These are phyloP conservation scores for Hystrix cristata DNA, from an alignment of 2,113 vertebrate species.

Conservation along the genomic window DNA sequence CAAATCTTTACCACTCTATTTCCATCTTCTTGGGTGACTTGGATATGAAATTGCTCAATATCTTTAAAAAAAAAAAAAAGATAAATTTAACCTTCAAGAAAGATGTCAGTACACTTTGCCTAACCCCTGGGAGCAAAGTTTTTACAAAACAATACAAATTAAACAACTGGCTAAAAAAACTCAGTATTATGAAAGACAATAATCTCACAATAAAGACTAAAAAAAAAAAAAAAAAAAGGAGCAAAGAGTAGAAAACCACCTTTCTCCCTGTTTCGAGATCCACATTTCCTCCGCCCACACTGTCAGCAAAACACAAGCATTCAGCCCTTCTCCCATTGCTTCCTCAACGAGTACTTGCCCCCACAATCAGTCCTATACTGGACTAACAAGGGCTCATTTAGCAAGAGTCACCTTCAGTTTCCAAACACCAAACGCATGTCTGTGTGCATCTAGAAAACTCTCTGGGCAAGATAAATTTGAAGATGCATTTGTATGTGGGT, in stretches of 20 bases:
- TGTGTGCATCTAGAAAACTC: neutral
- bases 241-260: neutral
- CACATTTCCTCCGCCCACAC: neutral
- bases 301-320: neutral
- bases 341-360: neutral
- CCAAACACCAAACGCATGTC: neutral
- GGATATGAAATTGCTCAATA: slow-evolving; percentile 93
- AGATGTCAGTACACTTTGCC: neutral
- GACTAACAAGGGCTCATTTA: neutral
- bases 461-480: neutral
- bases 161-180: slow-evolving; percentile 35
- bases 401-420: neutral
- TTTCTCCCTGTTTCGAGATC: neutral
- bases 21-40: slow-evolving; percentile 90
- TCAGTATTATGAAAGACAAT: neutral
- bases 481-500: neutral
- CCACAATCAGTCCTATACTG: neutral
- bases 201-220: neutral
- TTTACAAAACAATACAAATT: slow-evolving; percentile 28
- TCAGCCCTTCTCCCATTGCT: neutral
- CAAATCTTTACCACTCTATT: slow-evolving; percentile 92
- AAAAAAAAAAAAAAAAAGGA: neutral
- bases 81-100: slow-evolving; percentile 31
- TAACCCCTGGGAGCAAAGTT: neutral
- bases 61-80: slow-evolving; percentile 88